Conservation (phyloP, 2,797 vertebrate species). For the Hipposideros larvatus region DNA sequence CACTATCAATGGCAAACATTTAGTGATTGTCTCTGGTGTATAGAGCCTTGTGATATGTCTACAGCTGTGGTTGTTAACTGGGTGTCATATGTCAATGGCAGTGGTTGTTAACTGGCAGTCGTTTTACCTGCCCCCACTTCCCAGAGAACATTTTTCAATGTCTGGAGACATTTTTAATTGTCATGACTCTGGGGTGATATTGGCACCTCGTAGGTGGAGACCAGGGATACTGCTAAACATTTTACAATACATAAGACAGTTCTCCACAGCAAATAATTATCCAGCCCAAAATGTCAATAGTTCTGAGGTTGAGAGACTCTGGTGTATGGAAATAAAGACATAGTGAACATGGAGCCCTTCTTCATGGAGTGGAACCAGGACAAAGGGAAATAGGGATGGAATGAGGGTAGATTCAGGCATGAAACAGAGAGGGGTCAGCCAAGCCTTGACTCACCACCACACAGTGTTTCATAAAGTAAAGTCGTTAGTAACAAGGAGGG, state of each 20-base stretch:
- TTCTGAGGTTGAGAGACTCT: background rate
- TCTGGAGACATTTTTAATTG: slow-evolving; percentile 19
- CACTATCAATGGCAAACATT: background rate
- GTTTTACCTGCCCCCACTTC: background rate
- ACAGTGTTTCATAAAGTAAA: background rate
- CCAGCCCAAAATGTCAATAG: background rate
- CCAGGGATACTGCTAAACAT: background rate
- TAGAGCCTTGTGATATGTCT: background rate
- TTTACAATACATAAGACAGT: background rate
- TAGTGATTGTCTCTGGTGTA: background rate
- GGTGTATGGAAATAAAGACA: background rate
- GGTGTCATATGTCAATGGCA: background rate
- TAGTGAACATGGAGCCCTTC: background rate
- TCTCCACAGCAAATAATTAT: background rate
- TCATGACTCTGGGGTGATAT: background rate
- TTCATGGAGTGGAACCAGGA: background rate
- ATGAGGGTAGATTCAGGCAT: background rate
- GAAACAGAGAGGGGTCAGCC: background rate
- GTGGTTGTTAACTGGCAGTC: background rate
- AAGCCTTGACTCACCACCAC: background rate
- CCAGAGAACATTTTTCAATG: background rate
- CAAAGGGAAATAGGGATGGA: background rate
- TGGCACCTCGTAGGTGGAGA: background rate
- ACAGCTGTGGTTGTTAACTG: background rate
- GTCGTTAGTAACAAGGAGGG: background rate